Evolutionary conservation across 2,797 vertebrate genomes (phyloP), one percentile per base, ranked within the genome.

Genomic region (Parauchenoglanis punctatus): DNA sequence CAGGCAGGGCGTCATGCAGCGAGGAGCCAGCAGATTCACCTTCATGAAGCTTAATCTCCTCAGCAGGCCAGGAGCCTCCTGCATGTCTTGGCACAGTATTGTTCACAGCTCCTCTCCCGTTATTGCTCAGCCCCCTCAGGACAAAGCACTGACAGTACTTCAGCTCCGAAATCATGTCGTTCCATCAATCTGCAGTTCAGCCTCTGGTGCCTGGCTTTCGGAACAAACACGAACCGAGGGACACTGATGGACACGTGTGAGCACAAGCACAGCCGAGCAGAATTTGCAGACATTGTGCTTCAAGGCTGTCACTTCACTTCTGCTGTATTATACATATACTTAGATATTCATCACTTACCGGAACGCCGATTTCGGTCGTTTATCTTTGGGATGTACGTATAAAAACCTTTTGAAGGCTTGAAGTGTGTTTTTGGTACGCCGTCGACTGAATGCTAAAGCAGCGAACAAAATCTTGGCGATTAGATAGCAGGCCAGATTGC

Each of bases 401-500:
- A 28, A 25, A 23, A 83, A 70, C 20, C 13, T 73, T 56, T 44
- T 59, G 49, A 84, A 56, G 44, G 75, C 18, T 44, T 86, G 78
- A 83, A 84, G 75, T 59, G 85, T 18, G 6, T 63, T 82, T 87
- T 90, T 86, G 59, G 86, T 89, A 65, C 92, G 91, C 86, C 83
- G 90, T 90, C 86, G 86, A 90, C 87, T 88, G 46, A 49, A 86
- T 89, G 88, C 80, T 88, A 88, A 90, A 91, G 89, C 89, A 78
- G 89, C 91, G 89, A 92, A 91, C 93, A 93, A 92, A 93, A 93
- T 93, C 91, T 94, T 90, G 86, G 87, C 84, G 89, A 96, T 93
- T 94, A 96, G 94, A 94, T 93, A 95, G 93, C 92, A 61, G 89
- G 87, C 92, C 95, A 95, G 94, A 95, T 94, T 96, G 94, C 90